Base-by-base conservation (phyloP, 2,888 invertebrate species). In the Drosophila putrida region DNA sequence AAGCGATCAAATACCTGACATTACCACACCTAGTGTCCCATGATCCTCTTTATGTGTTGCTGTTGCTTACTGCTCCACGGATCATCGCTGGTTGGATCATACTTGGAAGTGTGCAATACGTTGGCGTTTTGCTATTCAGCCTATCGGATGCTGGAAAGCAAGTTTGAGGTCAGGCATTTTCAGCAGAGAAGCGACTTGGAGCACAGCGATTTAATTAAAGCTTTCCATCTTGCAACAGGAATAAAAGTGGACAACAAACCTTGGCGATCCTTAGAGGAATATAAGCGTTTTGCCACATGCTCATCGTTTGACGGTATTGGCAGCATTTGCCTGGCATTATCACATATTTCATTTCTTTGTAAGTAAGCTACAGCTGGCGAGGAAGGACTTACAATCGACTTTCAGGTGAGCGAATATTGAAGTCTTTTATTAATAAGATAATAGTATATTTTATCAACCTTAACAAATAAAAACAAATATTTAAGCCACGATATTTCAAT, bases 41-140 rank as follows among this genome's bases (percentile, higher is more conserved):
- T 96, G 96, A 1, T 91, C 91, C 36, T 31, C 11, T 0, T 47
- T 57, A 0, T 91, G 91, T 54, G 55, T 44, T 2, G 83, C 71
- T 8, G 82, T 90, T 6, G 81, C 80, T 5, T 91, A 91, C 63
- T 92, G 91, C 36, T 80, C 80, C 4, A 49, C 53, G 4, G 62
- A 71, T 8, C 91, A 91, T 74, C 78, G 66, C 4, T 31, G 13
- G 78, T 91, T 59, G 27, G 15, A 66, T 1, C 91, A 92, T 59
- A 64, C 72, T 0, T 59, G 11, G 46, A 47, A 10, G 72, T 77
- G 28, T 92, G 91, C 44, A 53, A 44, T 3, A 66, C 80, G 3
- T 43, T 91, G 1, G 80, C 87, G n/a, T 38, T 89, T 5, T 85
- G 82, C 54, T 87, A 91, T 59, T 78, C 82, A 35, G 84, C 88